Evolutionary conservation across 2,888 invertebrate genomes (phyloP).

Genomic region (Pemphredon lugubris): DNA sequence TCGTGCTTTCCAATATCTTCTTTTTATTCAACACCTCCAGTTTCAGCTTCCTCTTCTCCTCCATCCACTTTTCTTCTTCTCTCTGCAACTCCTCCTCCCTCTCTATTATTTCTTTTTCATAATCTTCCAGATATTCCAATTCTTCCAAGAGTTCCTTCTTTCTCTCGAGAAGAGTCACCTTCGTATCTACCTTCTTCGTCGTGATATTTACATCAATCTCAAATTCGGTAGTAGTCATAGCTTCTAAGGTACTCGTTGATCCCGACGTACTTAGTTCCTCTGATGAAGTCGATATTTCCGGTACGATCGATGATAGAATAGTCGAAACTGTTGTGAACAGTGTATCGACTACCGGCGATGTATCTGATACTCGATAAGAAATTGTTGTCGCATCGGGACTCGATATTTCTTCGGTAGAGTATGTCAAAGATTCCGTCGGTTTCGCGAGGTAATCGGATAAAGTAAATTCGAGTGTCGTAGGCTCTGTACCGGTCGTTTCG

Average conservation of each 20-base stretch:
- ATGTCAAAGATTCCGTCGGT: neutral
- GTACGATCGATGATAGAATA: neutral
- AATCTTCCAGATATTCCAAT: conserved; percentile 25
- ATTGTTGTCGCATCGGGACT: no score
- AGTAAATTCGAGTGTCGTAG: no score
- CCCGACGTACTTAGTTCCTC: neutral
- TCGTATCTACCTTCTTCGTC: no score
- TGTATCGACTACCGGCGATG: neutral
- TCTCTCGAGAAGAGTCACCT: no score
- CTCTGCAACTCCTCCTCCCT: conserved; percentile 9
- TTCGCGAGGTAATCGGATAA: neutral
- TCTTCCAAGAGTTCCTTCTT: neutral
- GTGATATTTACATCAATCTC: no score
- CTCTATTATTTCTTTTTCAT: conserved; percentile 33
- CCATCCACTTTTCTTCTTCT: conserved; percentile 12
- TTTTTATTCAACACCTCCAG: neutral
- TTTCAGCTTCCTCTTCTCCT: conserved; percentile 1
- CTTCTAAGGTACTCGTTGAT: neutral
- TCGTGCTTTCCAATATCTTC: neutral
- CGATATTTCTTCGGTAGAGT: neutral
- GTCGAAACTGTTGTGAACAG: neutral
- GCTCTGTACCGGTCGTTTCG: no score
- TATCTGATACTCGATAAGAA: no score
- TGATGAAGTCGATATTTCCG: neutral
- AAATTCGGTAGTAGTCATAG: neutral